Base-by-base conservation (phyloP, 2,113 vertebrate genomes). In the Cranoglanis bouderius region DNA sequence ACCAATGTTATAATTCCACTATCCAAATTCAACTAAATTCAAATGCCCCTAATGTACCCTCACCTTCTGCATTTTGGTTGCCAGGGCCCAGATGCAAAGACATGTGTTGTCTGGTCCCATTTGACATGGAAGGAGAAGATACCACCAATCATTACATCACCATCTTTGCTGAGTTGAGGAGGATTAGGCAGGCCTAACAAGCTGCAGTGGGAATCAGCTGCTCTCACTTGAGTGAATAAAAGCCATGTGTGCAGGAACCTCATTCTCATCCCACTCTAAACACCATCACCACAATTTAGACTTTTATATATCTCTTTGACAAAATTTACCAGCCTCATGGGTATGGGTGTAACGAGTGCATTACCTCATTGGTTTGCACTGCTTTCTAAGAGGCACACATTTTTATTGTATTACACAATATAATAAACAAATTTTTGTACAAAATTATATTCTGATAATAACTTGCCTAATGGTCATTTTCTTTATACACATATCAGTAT, bases 61-160 rank as follows among this genome's bases (percentile, higher is more conserved):
- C 88, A 93, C 91, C 92, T 91, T 59, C 85, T 29, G 46, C 92
- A 93, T 82, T 90, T 90, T 78, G 86, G 89, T 40, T 38, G 53
- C 57, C 89, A 74, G 80, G 92, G 92, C 67, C 65, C 86, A 40
- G 84, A 90, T 65, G 87, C 84, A 59, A 91, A 93, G 14, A 46
- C 87, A 49, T 81, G 84, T 63, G 65, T 87, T 1, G 57, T 88
- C 77, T 91, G 88, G 32, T 89, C 88, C 90, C 89, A 92, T 83
- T 89, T 92, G 57, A 85, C 90, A 84, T 93, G 91, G 29, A 92
- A 90, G 75, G 91, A 93, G 61, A 93, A 93, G 38, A 93, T 91
- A 29, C 92, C 92, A 32, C 92, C 92, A 75, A 92, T 91, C 72
- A 89, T 84, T 26, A 93, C 86, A 82, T 92, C 91, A 1, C 92